Percentiles rank a stretch among this genome's conserved stretches.
Conservation (phyloP, 1,140 invertebrate genomes). For the Drosophila ficusphila region DNA sequence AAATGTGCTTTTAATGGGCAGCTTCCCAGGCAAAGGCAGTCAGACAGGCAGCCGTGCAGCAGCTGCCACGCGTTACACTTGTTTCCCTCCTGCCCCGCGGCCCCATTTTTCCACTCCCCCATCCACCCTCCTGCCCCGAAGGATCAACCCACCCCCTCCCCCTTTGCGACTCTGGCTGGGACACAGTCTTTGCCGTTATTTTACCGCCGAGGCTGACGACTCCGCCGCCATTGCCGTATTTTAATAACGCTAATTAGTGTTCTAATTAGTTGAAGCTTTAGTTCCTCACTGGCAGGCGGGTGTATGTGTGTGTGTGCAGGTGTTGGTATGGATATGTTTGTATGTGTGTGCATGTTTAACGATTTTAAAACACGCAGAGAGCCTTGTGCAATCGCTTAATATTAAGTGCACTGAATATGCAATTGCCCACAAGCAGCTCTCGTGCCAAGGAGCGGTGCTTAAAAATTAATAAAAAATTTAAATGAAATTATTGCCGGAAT, state of each 20-base stretch:
- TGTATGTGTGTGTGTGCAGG: background rate
- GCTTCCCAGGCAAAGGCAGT: conserved; percentile 47
- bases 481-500: conserved; percentile 65
- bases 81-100: background rate
- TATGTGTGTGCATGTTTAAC: conserved; percentile 48
- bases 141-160: background rate
- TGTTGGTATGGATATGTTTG: background rate
- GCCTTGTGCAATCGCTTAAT: conserved; percentile 43
- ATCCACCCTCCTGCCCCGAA: background rate
- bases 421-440: conserved; percentile 24
- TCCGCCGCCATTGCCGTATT: conserved; percentile 54
- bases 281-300: conserved; percentile 35
- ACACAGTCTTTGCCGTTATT: conserved; percentile 31
- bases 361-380: conserved; percentile 61
- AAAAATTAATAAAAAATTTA: conserved; percentile 71
- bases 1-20: conserved; percentile 82
- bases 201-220: conserved; percentile 9
- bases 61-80: conserved; percentile 39
- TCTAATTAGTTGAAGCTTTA: conserved; percentile 77
- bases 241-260: conserved; percentile 80
- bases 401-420: conserved; percentile 50
- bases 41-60: conserved; percentile 24
- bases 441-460: conserved; percentile 48
- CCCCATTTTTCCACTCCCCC: background rate
- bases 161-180: background rate